These are phyloP conservation scores for Epinotia bilunana DNA, from an alignment of 2,888 invertebrate species.

Conservation along the genomic window DNA sequence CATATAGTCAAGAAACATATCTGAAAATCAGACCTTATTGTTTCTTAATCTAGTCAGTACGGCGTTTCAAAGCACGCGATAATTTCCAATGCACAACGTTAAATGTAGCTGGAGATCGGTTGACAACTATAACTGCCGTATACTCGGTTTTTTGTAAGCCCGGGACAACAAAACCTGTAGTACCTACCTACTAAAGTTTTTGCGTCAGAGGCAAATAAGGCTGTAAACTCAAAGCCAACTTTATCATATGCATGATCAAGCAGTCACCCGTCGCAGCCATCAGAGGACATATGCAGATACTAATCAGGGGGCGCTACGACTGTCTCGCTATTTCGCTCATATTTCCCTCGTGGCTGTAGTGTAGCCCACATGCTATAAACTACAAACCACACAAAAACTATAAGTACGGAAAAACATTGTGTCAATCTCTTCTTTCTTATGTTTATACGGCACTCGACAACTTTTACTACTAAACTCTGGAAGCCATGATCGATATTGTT, in stretches of 20 bases:
- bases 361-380: background rate
- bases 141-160: no score
- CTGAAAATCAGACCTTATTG: no score
- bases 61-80: no score
- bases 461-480: no score
- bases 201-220: no score
- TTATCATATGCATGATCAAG: background rate
- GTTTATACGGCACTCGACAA: background rate
- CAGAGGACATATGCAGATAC: background rate
- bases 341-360: constrained; percentile 5
- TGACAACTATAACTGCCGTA: no score
- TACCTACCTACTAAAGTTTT: no score
- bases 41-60: no score
- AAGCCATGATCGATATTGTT: no score
- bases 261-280: background rate
- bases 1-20: no score
- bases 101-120: background rate
- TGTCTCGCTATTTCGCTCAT: constrained; percentile 1
- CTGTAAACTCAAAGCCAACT: background rate
- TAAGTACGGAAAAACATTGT: background rate
- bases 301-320: constrained; percentile 6
- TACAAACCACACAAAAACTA: background rate
- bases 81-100: no score
- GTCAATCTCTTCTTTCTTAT: background rate
- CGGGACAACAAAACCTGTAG: no score